Percentiles rank a stretch among this genome's conserved stretches.
Evolutionary conservation across 2,888 invertebrate genomes (phyloP).

Genomic region (Amphipyra tragopoginis): DNA sequence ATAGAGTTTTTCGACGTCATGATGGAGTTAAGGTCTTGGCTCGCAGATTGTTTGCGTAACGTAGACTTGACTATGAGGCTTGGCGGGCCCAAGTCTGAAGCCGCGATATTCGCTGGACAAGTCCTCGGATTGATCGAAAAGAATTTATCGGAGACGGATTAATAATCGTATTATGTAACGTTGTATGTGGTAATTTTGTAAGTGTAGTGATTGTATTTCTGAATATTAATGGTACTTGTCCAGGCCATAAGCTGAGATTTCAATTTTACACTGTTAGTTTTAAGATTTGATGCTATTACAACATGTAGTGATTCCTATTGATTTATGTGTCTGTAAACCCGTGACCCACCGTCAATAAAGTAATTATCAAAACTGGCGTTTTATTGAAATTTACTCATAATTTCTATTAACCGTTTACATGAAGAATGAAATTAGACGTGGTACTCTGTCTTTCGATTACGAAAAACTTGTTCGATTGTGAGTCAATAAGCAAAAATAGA

Average conservation of each 20-base stretch:
- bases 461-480: too few relatives aligned
- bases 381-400: slow-evolving; percentile 29
- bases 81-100: slow-evolving; percentile 91
- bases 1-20: slow-evolving; percentile 91
- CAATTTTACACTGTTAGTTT: slow-evolving; percentile 27
- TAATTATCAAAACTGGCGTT: slow-evolving; percentile 29
- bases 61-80: slow-evolving; percentile 83
- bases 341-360: slow-evolving; percentile 59
- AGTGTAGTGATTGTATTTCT: slow-evolving; percentile 13
- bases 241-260: slow-evolving; percentile 16
- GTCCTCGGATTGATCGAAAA: slow-evolving; percentile 90
- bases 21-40: slow-evolving; percentile 92
- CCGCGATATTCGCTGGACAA: slow-evolving; percentile 91
- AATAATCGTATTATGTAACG: slow-evolving; percentile 3
- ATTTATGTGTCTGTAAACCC: slow-evolving; percentile 30
- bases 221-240: slow-evolving; percentile 20
- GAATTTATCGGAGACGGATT: slow-evolving; percentile 66
- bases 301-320: slow-evolving; percentile 41
- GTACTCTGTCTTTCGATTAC: too few relatives aligned
- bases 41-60: slow-evolving; percentile 89
- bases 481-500: too few relatives aligned
- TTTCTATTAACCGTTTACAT: not conserved
- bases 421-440: not conserved
- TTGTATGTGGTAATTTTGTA: slow-evolving; percentile 11
- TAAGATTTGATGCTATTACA: slow-evolving; percentile 32